Base-by-base conservation (phyloP, 2,888 invertebrate species). In the Lamellibrachia satsuma region DNA sequence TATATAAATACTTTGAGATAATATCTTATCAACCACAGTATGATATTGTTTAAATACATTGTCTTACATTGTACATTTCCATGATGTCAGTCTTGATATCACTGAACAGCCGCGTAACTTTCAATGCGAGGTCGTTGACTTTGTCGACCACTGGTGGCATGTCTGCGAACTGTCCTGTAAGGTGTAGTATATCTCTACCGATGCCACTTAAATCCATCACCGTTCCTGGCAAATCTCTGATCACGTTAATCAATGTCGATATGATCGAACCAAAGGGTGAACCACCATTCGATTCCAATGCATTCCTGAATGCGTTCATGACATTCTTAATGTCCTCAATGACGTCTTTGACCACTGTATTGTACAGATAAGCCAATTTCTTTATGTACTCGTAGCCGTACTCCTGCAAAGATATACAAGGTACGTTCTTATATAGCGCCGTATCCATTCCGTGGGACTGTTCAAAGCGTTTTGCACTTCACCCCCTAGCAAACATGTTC, bases 31-130 rank as follows among this genome's bases (percentile, higher is more conserved):
- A 39, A 39, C 39, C 39, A 39, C 39, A 39, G 39, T 39, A 39
- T 39, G 39, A 39, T 39, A 39, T 39, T 39, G 39, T 0, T 39
- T 39, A 39, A 39, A 39, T 39, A 39, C 39, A 39, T 39, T 39
- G 39, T 39, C 94, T 93, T 94, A 95, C 95, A 92, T 95, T 94
- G 92, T 95, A 94, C 93, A 95, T 95, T 52, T 93, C 93, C 93
- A 94, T 93, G 60, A 95, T 94, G 90, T 95, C 94, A n/a, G 94
- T 93, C 92, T 93, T 94, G 57, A 95, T 93, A 92, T 95, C 95
- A 52, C 94, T 94, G 92, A 94, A 94, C 51, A 95, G 92, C 7
- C 94, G 94, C 90, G 93, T 92, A 8, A 94, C 93, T 91, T 94
- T 95, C 11, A 91, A 55, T 7, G 92, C 55, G n/a, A 92, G 52